Evolutionary conservation across 2,113 vertebrate species (phyloP).

Genomic region (Eupsittula cactorum): DNA sequence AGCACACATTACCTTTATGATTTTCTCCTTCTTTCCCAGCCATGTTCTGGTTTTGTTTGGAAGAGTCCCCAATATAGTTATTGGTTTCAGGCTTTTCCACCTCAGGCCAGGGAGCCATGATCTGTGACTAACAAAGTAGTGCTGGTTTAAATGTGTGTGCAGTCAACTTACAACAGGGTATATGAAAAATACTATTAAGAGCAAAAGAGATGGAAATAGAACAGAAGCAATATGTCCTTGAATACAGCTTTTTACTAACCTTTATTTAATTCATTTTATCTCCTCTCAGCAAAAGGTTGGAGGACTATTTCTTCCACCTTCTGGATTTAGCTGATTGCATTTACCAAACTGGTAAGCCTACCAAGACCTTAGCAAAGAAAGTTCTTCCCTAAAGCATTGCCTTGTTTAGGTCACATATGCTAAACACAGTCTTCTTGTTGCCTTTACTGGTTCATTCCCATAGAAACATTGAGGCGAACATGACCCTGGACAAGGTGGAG

Average conservation of each 20-base stretch:
- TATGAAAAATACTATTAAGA: not conserved
- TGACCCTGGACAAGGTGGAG: not conserved
- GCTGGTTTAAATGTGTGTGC: not conserved
- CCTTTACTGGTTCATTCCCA: not conserved
- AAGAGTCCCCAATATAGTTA: slow-evolving; percentile 51
- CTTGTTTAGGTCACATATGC: not conserved
- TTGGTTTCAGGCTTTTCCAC: slow-evolving; percentile 72
- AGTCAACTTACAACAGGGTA: not conserved
- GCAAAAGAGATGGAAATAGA: not conserved
- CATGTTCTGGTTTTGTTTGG: slow-evolving; percentile 33
- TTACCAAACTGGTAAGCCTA: not conserved
- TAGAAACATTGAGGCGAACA: not conserved
- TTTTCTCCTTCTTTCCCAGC: slow-evolving; percentile 50
- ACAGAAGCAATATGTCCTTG: not conserved
- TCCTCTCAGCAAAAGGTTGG: not conserved
- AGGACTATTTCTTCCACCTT: not conserved
- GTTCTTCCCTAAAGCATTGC: not conserved
- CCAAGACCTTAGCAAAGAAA: not conserved
- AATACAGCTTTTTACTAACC: not conserved
- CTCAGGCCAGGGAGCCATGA: slow-evolving; percentile 88
- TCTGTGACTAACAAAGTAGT: slow-evolving; percentile 58
- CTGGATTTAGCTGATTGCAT: not conserved
- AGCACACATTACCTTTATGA: slow-evolving; percentile 51
- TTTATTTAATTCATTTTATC: not conserved
- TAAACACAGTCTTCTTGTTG: not conserved